A percentile compares a stretch with the other conserved stretches of the same genome.
Conservation (phyloP, 2,888 invertebrate genomes). For the Cheilosia pagana region DNA sequence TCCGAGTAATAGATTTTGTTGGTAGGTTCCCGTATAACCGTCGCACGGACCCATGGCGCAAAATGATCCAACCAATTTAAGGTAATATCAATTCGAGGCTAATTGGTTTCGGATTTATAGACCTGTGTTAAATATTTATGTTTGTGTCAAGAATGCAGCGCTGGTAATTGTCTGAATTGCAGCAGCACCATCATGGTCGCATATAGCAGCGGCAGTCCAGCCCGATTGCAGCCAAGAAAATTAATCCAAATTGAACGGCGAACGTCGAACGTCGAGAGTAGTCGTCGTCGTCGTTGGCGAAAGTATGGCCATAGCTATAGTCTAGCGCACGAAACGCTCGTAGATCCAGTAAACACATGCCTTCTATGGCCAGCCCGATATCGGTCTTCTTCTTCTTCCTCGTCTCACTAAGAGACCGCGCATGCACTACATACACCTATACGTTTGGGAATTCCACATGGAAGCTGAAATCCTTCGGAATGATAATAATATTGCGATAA, state of each 20-base stretch:
- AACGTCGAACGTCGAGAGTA: slow-evolving; percentile 52
- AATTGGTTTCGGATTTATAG: slow-evolving; percentile 76
- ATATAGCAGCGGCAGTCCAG: slow-evolving; percentile 73
- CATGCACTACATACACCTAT: neutral
- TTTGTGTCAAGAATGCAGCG: slow-evolving; percentile 75
- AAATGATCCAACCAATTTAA: slow-evolving; percentile 75
- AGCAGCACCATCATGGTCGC: slow-evolving; percentile 62
- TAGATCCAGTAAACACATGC: slow-evolving; percentile 71
- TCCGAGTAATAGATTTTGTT: slow-evolving; percentile 1
- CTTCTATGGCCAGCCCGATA: slow-evolving; percentile 71
- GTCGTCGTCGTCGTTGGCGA: slow-evolving; percentile 67
- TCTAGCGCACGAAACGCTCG: slow-evolving; percentile 68
- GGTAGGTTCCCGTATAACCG: slow-evolving; percentile 7
- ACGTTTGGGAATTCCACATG: slow-evolving; percentile 60
- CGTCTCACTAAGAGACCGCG: neutral
- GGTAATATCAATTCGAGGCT: slow-evolving; percentile 76
- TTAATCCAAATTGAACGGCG: slow-evolving; percentile 73
- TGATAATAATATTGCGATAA: slow-evolving; percentile 75
- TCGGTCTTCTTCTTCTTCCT: slow-evolving; percentile 62
- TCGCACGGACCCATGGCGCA: slow-evolving; percentile 67
- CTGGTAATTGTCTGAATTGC: slow-evolving; percentile 75
- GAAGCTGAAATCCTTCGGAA: slow-evolving; percentile 75
- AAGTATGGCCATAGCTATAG: slow-evolving; percentile 58
- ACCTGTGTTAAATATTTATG: slow-evolving; percentile 76
- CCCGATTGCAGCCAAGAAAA: slow-evolving; percentile 60